These are phyloP conservation scores for Microctenopoma lineatum DNA, from an alignment of 2,797 vertebrate genomes.

Conservation along the genomic window DNA sequence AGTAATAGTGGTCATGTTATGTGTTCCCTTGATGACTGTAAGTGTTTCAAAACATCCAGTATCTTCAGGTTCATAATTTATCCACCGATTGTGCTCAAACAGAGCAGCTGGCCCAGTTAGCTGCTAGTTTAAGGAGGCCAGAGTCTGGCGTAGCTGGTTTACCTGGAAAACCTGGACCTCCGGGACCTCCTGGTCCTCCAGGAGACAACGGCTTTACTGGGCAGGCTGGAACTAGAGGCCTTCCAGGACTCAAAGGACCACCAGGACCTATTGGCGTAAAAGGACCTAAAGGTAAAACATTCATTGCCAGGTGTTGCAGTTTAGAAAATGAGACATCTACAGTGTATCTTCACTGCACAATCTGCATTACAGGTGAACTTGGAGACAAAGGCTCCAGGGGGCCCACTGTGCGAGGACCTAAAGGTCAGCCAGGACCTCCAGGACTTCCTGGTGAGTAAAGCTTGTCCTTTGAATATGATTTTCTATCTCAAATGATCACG, in stretches of 20 bases:
- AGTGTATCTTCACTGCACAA: background rate
- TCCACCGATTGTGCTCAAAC: slow-evolving; percentile 58
- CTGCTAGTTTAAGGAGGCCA: slow-evolving; percentile 93
- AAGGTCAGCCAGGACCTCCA: slow-evolving; percentile 90
- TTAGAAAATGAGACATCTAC: background rate
- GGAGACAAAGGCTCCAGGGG: slow-evolving; percentile 95
- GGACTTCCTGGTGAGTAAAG: slow-evolving; percentile 92
- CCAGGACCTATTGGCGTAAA: slow-evolving; percentile 88
- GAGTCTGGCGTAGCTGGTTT: slow-evolving; percentile 92
- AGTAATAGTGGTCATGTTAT: background rate
- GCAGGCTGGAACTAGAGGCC: slow-evolving; percentile 91
- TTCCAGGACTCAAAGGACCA: slow-evolving; percentile 96
- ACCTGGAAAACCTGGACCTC: slow-evolving; percentile 92
- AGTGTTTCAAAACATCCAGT: slow-evolving; percentile 15
- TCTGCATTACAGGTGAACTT: slow-evolving; percentile 87
- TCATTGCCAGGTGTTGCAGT: background rate
- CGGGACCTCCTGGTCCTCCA: slow-evolving; percentile 87
- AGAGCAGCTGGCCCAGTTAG: slow-evolving; percentile 96
- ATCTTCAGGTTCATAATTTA: background rate
- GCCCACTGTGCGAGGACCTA: slow-evolving; percentile 88
- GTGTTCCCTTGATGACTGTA: slow-evolving; percentile 10
- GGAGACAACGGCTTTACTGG: slow-evolving; percentile 96
- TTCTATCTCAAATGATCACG: background rate
- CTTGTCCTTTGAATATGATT: background rate
- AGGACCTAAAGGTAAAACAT: slow-evolving; percentile 91